These are phyloP conservation scores for Ginglymostoma cirratum DNA, from an alignment of 2,113 vertebrate species.

Conservation along the genomic window DNA sequence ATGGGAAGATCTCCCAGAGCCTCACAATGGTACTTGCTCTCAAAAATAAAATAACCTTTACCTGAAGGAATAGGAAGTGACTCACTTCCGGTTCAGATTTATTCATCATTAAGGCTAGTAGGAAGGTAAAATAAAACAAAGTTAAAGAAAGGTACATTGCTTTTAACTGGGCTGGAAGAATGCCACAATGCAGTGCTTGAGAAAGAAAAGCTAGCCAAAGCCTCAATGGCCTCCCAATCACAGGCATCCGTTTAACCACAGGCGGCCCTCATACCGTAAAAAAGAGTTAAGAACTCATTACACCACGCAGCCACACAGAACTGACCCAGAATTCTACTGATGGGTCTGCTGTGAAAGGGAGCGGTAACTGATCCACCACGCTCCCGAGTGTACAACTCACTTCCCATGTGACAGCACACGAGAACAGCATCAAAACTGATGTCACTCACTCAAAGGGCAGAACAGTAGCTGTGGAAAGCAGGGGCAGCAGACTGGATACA, in stretches of 20 bases:
- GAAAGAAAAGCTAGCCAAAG: background rate
- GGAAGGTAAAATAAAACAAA: background rate
- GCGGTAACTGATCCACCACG: background rate
- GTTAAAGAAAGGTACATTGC: background rate
- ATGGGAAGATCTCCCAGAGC: background rate
- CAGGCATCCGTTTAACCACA: background rate
- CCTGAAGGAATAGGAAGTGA: background rate
- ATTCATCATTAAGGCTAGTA: background rate
- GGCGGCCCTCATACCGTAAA: background rate
- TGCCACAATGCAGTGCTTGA: background rate
- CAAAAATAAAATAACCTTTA: background rate
- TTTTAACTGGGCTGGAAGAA: background rate
- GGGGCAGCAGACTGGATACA: background rate
- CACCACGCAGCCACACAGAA: background rate
- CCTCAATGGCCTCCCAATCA: background rate
- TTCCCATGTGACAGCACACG: no score
- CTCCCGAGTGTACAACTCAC: background rate
- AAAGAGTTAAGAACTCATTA: background rate
- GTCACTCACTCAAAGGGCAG: background rate
- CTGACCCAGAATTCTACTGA: background rate
- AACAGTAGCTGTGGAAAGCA: no score
- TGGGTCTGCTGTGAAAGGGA: background rate
- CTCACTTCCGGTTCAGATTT: background rate
- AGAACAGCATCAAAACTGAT: background rate
- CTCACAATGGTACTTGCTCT: background rate